A percentile compares a stretch with the other conserved stretches of the same genome.
Conservation (phyloP, 2,888 invertebrate genomes). For the Rapana venosa region DNA sequence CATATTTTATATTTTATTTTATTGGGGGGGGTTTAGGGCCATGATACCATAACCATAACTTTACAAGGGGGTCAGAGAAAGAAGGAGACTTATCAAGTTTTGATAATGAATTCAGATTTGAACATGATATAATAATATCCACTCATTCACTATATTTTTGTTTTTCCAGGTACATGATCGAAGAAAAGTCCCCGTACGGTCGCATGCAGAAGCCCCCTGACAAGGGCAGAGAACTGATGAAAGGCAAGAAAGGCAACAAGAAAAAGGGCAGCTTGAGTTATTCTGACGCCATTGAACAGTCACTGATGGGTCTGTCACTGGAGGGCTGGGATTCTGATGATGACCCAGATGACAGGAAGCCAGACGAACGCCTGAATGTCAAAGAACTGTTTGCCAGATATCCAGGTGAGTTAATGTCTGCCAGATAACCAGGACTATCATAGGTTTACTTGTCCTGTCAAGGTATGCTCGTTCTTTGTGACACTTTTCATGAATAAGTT, state of each 20-base stretch:
- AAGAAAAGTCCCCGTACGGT: slow-evolving; percentile 71
- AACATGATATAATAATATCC: neutral
- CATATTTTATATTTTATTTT: too few relatives aligned
- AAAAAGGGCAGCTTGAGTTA: slow-evolving; percentile 35
- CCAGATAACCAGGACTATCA: too few relatives aligned
- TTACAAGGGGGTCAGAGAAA: too few relatives aligned
- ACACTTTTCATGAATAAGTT: too few relatives aligned
- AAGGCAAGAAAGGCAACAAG: neutral
- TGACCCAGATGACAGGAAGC: slow-evolving; percentile 64
- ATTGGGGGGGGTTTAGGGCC: too few relatives aligned
- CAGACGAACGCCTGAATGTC: slow-evolving; percentile 70
- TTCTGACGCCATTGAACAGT: slow-evolving; percentile 40
- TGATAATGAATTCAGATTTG: too few relatives aligned
- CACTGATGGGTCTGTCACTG: slow-evolving; percentile 31
- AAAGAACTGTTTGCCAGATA: slow-evolving; percentile 70
- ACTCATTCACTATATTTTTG: neutral
- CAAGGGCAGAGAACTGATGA: neutral
- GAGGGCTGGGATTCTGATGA: slow-evolving; percentile 41
- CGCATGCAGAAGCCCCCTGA: slow-evolving; percentile 53
- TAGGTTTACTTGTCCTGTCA: too few relatives aligned
- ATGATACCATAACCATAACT: too few relatives aligned
- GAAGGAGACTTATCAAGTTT: too few relatives aligned
- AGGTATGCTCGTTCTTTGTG: too few relatives aligned
- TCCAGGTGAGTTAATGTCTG: slow-evolving; percentile 55
- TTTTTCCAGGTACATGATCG: slow-evolving; percentile 65